Percentiles rank a stretch among this genome's conserved stretches.
These are phyloP conservation scores for Phalera bucephala DNA, from an alignment of 2,888 invertebrate genomes.

Conservation along the genomic window DNA sequence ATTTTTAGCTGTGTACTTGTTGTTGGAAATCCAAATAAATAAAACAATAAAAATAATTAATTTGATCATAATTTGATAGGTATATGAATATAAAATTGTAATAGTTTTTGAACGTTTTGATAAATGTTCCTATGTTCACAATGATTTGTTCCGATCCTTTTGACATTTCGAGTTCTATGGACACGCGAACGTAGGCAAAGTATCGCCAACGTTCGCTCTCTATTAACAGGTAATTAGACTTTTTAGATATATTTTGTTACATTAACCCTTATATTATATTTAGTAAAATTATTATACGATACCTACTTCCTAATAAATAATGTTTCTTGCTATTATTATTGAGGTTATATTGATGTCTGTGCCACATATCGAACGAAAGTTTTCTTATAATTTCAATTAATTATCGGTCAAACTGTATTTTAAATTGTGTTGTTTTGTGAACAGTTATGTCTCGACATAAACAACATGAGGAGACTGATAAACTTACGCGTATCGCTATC, in stretches of 20 bases:
- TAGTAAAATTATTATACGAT: constrained; percentile 11
- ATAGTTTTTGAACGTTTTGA: too few species aligned
- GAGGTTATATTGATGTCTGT: constrained; percentile 67
- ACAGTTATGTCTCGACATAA: constrained; percentile 83
- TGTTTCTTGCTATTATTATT: constrained; percentile 42
- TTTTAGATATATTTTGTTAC: constrained; percentile 15
- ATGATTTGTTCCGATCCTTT: constrained; percentile 49
- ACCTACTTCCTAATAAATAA: constrained; percentile 19
- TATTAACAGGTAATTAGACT: constrained; percentile 62
- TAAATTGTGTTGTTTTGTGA: constrained; percentile 30
- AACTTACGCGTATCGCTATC: constrained; percentile 98
- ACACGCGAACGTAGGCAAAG: constrained; percentile 79
- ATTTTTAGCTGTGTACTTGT: too few species aligned
- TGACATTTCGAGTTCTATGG: constrained; percentile 71
- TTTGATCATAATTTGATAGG: too few species aligned
- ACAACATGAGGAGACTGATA: constrained; percentile 92
- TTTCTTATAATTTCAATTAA: constrained; percentile 28
- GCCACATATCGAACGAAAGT: constrained; percentile 62
- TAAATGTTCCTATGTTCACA: constrained; percentile 1
- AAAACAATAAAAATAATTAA: too few species aligned
- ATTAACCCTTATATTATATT: constrained; percentile 9
- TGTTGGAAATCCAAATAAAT: too few species aligned
- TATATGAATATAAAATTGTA: too few species aligned
- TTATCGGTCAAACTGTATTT: constrained; percentile 17
- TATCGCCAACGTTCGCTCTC: constrained; percentile 70